A percentile compares a stretch with the other conserved stretches of the same genome.
Conservation (phyloP, 2,888 invertebrate species). For the Limnephilus auricula region DNA sequence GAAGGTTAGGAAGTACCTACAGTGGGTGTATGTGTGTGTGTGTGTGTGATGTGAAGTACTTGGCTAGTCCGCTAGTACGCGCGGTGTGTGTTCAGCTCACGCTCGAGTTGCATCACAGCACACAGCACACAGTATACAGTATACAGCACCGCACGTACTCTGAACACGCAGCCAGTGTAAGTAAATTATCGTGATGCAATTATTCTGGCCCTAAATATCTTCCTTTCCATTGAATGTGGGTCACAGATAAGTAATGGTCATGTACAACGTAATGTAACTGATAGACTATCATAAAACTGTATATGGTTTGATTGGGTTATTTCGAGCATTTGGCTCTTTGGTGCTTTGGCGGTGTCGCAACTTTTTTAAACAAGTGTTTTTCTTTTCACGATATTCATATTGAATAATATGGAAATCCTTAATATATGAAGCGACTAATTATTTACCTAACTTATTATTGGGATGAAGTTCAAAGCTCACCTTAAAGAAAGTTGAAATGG, state of each 20-base stretch:
- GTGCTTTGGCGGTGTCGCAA: not conserved
- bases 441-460: not conserved
- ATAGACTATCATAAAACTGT: conserved; percentile 46
- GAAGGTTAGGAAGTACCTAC: not conserved
- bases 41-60: not conserved
- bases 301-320: conserved; percentile 45
- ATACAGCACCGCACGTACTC: conserved; percentile 24
- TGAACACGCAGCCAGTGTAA: conserved; percentile 46
- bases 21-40: not conserved
- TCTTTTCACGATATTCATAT: not conserved
- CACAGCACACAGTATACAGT: too few relatives aligned
- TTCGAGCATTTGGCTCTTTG: not conserved
- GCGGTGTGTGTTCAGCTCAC: not conserved
- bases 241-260: conserved; percentile 61
- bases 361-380: not conserved
- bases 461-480: not conserved
- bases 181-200: conserved; percentile 64
- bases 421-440: not conserved
- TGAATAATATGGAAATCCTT: not conserved
- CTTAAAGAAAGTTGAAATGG: not conserved
- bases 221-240: conserved; percentile 63
- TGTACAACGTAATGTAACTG: conserved; percentile 36
- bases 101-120: conserved; percentile 50
- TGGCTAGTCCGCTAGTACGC: conserved; percentile 4
- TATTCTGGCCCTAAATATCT: conserved; percentile 62